Conservation (phyloP, 2,888 invertebrate species). For the Schizotus pectinicornis region DNA sequence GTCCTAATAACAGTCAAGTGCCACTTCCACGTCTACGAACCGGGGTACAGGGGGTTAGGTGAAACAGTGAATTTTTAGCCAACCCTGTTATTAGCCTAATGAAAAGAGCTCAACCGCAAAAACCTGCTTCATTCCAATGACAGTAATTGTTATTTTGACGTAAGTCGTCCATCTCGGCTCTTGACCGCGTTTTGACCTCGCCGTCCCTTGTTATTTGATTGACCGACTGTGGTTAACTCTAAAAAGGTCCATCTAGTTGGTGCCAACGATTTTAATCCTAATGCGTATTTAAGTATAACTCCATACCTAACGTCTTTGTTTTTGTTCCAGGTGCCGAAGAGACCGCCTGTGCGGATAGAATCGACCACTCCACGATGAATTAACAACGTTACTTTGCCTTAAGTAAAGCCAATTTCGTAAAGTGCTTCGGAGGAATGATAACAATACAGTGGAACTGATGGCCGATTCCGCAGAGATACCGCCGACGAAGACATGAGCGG, state of each 20-base stretch:
- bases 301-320: slow-evolving; percentile 38
- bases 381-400: slow-evolving; percentile 33
- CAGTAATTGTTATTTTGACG: slow-evolving; percentile 52
- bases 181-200: neutral
- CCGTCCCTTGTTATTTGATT: slow-evolving; percentile 1
- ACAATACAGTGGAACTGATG: slow-evolving; percentile 36
- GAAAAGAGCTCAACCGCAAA: slow-evolving; percentile 52
- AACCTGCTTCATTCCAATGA: slow-evolving; percentile 47
- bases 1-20: neutral
- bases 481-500: neutral
- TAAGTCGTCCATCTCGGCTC: slow-evolving; percentile 33
- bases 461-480: slow-evolving; percentile 30
- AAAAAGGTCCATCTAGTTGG: slow-evolving; percentile 34
- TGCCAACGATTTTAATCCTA: slow-evolving; percentile 43
- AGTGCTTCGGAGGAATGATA: slow-evolving; percentile 36
- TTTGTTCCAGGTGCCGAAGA: slow-evolving; percentile 39
- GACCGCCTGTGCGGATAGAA: slow-evolving; percentile 11
- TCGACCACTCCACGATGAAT: slow-evolving; percentile 25
- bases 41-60: slow-evolving; percentile 2
- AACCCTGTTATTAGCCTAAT: slow-evolving; percentile 50
- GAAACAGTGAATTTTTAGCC: slow-evolving; percentile 22
- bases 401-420: slow-evolving; percentile 41
- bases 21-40: slow-evolving; percentile 3
- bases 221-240: slow-evolving; percentile 30
- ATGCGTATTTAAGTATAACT: slow-evolving; percentile 50